Base-by-base conservation (phyloP, 2,888 invertebrate species). In the Cheilosia variabilis region DNA sequence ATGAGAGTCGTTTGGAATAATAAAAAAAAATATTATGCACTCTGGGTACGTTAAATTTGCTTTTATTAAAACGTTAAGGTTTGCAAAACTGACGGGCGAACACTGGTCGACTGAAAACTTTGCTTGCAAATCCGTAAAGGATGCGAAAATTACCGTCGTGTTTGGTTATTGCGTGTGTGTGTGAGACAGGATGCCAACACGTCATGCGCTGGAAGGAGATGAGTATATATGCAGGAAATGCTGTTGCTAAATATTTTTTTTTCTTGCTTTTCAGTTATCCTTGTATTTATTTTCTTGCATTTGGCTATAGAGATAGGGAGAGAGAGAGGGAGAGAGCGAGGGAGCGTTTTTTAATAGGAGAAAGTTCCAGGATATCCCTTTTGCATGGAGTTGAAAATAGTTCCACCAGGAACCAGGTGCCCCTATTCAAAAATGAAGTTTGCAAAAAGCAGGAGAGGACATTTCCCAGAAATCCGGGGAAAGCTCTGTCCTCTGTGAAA, bases 61-160 rank as follows among this genome's bases (percentile, higher is more conserved):
- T 43, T 69, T 66, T 34, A 66, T 75, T 53, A 41, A 84, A 84
- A 86, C 86, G 86, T 72, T 81, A 72, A 76, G 80, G 86, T 84
- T 81, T 76, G 82, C 87, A 72, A 87, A 87, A 89, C 89, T 87
- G 88, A 88, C 87, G 89, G 89, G 89, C 90, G 90, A 90, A 90
- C 90, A 89, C 89, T 89, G 89, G 90, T 90, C 89, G 90, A 90
- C 90, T 90, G 89, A 90, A 89, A 89, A 89, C 88, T 90, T 89
- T 88, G 87, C 88, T 88, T 89, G 88, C 88, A 89, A 89, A 88
- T 88, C 88, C 89, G 87, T 88, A 88, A 89, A 89, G 88, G 88
- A 89, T 89, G 89, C 89, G 88, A 87, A 84, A 84, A 86, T 86
- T 82, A 79, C 78, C 75, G 75, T 87, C 80, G 80, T 6, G 68